phyloP scores from a whole-genome alignment of 2,797 vertebrate species.

The Sebastes trivittatus region DNA sequence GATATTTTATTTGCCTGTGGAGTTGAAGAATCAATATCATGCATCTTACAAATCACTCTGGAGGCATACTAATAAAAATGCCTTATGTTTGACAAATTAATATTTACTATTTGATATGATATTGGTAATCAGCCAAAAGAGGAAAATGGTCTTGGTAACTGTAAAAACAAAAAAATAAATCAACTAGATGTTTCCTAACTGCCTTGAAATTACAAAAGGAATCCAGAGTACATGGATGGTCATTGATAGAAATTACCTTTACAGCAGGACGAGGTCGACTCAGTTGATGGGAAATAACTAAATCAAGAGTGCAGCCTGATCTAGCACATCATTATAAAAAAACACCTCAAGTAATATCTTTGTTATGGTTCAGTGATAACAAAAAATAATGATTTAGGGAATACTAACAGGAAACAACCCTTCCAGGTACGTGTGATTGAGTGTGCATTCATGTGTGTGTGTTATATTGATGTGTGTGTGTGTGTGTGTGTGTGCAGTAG shows the following conservation, averaged over 20 bases:
- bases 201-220: constrained; percentile 11
- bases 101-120: neutral
- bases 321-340: constrained; percentile 11
- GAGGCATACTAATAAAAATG: neutral
- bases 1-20: neutral
- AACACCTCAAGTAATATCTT: constrained; percentile 10
- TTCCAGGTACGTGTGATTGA: neutral
- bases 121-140: neutral
- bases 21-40: constrained; percentile 28
- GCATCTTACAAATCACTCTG: constrained; percentile 24
- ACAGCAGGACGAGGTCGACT: neutral
- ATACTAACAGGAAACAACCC: neutral
- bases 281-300: neutral
- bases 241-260: neutral
- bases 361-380: constrained; percentile 17
- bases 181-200: constrained; percentile 7
- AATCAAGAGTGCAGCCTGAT: constrained; percentile 11
- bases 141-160: neutral
- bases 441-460: neutral
- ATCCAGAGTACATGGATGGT: neutral
- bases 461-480: no score
- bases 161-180: neutral
- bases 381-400: constrained; percentile 11
- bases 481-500: no score
- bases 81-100: constrained; percentile 14